A percentile compares a stretch with the other conserved stretches of the same genome.
These are phyloP conservation scores for Trachymyrmex cornetzi DNA, from an alignment of 1,140 invertebrate species.

Conservation along the genomic window DNA sequence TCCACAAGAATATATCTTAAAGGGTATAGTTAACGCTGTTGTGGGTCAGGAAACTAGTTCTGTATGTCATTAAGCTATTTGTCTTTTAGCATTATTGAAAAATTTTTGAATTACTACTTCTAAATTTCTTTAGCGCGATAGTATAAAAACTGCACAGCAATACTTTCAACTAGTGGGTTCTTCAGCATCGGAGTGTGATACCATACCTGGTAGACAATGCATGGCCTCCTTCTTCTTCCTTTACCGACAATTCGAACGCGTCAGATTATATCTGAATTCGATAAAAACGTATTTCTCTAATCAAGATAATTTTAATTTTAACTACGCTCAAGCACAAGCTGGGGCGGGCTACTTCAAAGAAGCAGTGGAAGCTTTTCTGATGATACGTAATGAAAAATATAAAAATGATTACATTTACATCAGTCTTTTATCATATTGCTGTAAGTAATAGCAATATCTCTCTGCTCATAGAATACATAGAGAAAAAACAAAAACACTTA, in stretches of 20 bases:
- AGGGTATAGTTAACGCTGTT: constrained; percentile 97
- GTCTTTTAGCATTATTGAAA: background rate
- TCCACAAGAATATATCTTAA: constrained; percentile 98
- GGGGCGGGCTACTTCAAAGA: constrained; percentile 97
- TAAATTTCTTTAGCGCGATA: constrained; percentile 92
- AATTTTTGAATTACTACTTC: background rate
- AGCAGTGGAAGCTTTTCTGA: constrained; percentile 96
- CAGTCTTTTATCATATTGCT: constrained; percentile 95
- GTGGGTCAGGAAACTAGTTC: constrained; percentile 97
- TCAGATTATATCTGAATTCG: constrained; percentile 97
- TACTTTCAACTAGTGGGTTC: constrained; percentile 98
- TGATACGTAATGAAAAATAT: constrained; percentile 94
- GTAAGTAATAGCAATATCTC: constrained; percentile 86
- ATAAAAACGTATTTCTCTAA: constrained; percentile 98
- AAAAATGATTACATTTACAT: constrained; percentile 95
- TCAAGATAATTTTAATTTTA: constrained; percentile 99
- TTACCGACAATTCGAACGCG: constrained; percentile 97
- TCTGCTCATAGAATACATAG: no score
- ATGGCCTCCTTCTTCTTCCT: constrained; percentile 99
- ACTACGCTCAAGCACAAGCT: constrained; percentile 98
- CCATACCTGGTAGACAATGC: constrained; percentile 97
- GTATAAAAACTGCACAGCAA: constrained; percentile 97
- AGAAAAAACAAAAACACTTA: no score
- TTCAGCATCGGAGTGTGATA: constrained; percentile 98
- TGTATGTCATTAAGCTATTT: constrained; percentile 87